These are phyloP conservation scores for Boloria selene DNA, from an alignment of 2,888 invertebrate species.

Conservation along the genomic window DNA sequence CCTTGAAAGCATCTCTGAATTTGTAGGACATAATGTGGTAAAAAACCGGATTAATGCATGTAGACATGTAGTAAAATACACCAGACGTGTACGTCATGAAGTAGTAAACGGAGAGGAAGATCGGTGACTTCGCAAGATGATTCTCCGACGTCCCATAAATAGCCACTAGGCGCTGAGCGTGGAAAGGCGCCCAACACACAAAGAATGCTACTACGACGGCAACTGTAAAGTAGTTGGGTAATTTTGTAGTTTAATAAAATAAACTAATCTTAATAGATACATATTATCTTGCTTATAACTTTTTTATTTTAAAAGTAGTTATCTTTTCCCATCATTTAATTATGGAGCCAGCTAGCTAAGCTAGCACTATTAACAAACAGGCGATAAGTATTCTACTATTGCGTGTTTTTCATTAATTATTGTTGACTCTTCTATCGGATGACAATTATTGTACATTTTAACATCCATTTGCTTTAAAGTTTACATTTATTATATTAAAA, in stretches of 20 bases:
- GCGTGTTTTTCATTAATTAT: no score
- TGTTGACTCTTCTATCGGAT: no score
- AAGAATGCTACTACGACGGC: constrained; percentile 95
- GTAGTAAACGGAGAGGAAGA: constrained; percentile 83
- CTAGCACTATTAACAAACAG: no score
- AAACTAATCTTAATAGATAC: no score
- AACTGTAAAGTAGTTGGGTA: constrained; percentile 73
- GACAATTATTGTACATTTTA: no score
- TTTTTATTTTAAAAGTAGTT: no score
- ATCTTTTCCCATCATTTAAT: not conserved
- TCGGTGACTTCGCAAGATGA: constrained; percentile 63
- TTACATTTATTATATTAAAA: no score
- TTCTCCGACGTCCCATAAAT: constrained; percentile 84
- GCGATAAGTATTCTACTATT: no score
- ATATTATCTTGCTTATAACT: no score
- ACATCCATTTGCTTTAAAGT: no score
- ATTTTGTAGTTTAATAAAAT: no score
- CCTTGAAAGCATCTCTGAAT: constrained; percentile 96
- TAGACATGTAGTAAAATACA: constrained; percentile 94
- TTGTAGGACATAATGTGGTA: constrained; percentile 98
- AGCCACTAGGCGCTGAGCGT: constrained; percentile 93
- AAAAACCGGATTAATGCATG: constrained; percentile 95
- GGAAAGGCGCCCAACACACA: constrained; percentile 96
- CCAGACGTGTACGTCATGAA: constrained; percentile 92
- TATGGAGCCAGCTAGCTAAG: no score